Evolutionary conservation across 2,888 invertebrate species (phyloP), one percentile per base, ranked within the genome.

Genomic region (Pheosia tremula): DNA sequence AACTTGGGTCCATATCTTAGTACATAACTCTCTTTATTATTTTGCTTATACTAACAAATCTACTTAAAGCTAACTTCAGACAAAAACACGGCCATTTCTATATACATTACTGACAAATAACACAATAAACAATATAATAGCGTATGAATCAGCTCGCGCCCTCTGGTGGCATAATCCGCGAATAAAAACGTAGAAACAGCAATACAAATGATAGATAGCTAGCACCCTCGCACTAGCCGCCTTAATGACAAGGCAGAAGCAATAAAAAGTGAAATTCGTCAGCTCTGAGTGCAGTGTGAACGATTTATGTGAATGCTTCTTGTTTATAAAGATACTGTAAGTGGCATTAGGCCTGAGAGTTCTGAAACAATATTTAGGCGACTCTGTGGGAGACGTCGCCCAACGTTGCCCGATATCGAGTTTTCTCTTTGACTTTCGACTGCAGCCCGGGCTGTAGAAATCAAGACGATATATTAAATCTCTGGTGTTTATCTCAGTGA

Each of bases 261-360:
- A 85, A 86, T 89, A 88, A 88, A 87, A 89, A 86, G 80, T 80
- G 81, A 78, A 82, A 82, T 85, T 85, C 86, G 84, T 88, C 87
- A 87, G 69, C 83, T 77, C 74, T 67, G 66, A 76, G 72, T 69
- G 72, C 67, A 67, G 74, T 74, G 79, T 77, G 74, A 69, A 74
- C 64, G 74, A 80, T 81, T 81, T 81, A 81, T 80, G 71, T 63
- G 57, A 37, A 63, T 60, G 56, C 57, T 52, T 60, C 63, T 65
- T 63, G 58, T 67, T 50, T 55, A 60, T 52, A 6, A 62, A 53
- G 57, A 74, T 59, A 13, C 56, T 49, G 75, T 74, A 75, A 67
- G 61, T 67, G 64, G 57, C 63, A 59, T 60, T 24, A 24, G 24
- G 24, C 24, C 24, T 24, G 24, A 2, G 2, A 24, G 24, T 2